phyloP scores from a whole-genome alignment of 2,113 vertebrate genomes.

The Galbula dea region DNA sequence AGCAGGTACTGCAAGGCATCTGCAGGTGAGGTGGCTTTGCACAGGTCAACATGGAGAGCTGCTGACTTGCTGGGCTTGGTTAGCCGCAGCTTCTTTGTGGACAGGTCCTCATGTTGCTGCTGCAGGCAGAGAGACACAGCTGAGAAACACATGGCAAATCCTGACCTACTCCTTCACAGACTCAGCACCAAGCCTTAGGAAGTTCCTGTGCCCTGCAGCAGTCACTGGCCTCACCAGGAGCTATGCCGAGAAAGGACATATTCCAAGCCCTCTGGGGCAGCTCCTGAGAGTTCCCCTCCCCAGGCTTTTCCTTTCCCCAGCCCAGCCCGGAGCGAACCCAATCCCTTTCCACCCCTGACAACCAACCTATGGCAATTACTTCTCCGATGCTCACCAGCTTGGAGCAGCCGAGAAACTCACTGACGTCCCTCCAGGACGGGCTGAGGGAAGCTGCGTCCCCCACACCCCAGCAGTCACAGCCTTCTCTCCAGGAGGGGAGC shows the following conservation, averaged over 20 bases:
- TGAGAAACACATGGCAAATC: not conserved
- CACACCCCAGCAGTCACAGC: rapidly evolving
- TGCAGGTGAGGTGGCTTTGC: slow-evolving; percentile 88
- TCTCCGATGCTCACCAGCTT: too few species aligned
- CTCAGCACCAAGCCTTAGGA: not conserved
- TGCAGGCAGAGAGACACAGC: not conserved
- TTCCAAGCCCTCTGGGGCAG: rapidly evolving
- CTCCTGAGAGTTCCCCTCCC: too few species aligned
- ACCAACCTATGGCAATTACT: rapidly evolving
- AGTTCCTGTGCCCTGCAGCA: rapidly evolving
- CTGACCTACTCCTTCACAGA: not conserved
- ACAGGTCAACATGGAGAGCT: slow-evolving; percentile 90
- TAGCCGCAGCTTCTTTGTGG: slow-evolving; percentile 88
- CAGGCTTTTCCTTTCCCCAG: not conserved
- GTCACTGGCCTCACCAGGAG: rapidly evolving
- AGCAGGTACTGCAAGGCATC: slow-evolving; percentile 94
- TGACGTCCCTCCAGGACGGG: rapidly evolving
- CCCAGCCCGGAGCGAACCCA: not conserved
- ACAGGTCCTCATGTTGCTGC: slow-evolving; percentile 87
- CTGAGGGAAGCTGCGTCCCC: too few species aligned
- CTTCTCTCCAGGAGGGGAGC: rapidly evolving
- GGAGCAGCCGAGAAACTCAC: not conserved
- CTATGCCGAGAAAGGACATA: rapidly evolving
- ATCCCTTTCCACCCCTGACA: not conserved
- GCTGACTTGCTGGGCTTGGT: slow-evolving; percentile 98